Evolutionary conservation across 2,113 vertebrate species (phyloP).

Genomic region (Spermophilus dauricus): DNA sequence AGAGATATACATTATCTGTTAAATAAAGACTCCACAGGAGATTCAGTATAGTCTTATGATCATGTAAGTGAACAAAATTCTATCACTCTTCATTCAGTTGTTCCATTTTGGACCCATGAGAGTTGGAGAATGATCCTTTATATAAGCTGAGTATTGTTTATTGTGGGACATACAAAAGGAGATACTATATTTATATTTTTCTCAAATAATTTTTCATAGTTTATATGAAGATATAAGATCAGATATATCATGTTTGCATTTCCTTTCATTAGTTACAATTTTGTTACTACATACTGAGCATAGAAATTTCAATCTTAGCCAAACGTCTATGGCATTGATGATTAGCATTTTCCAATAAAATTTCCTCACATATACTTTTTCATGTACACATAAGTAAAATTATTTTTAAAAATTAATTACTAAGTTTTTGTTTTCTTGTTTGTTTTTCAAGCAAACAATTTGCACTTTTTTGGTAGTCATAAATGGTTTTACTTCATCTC

Average conservation of each 20-base stretch:
- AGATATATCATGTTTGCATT: not conserved
- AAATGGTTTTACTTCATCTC: not conserved
- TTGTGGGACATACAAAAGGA: not conserved
- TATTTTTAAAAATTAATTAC: not conserved
- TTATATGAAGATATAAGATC: not conserved
- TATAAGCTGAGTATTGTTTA: not conserved
- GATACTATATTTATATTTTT: not conserved
- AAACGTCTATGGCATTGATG: not conserved
- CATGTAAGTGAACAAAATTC: not conserved
- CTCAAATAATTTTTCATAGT: not conserved
- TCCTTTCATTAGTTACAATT: not conserved
- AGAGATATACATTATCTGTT: not conserved
- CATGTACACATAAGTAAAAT: not conserved
- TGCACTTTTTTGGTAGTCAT: not conserved
- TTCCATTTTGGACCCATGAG: not conserved
- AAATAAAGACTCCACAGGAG: slow-evolving; percentile 8
- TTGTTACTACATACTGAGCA: not conserved
- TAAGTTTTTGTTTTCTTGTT: not conserved
- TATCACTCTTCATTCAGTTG: not conserved
- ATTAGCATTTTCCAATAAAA: not conserved
- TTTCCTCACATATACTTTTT: not conserved
- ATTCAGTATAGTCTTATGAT: not conserved
- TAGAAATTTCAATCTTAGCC: not conserved
- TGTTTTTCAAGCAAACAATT: not conserved
- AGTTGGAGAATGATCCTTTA: not conserved